Percentiles rank a stretch among this genome's conserved stretches.
phyloP scores from a whole-genome alignment of 1,140 invertebrate genomes.

The Linepithema humile region DNA sequence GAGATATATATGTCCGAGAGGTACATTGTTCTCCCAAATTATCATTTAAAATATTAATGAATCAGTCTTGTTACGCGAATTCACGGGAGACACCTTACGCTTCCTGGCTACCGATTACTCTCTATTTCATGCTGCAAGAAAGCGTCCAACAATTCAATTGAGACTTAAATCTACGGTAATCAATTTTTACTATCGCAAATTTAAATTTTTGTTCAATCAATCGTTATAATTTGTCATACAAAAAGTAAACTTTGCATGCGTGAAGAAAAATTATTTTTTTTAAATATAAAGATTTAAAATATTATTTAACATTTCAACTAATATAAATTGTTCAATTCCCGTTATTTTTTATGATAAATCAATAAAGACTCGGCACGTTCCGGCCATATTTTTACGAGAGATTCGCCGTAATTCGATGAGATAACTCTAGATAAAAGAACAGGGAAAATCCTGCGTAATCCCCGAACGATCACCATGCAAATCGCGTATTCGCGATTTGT shows the following conservation, averaged over 20 bases:
- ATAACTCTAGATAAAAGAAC: background rate
- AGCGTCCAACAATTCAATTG: background rate
- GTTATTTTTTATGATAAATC: no score
- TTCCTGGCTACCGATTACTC: background rate
- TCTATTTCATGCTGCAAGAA: background rate
- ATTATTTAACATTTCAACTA: no score
- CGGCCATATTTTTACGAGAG: background rate
- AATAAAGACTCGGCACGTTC: background rate
- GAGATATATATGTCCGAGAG: conserved; percentile 16
- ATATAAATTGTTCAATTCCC: no score
- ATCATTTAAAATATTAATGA: conserved; percentile 50
- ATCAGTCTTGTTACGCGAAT: conserved; percentile 1
- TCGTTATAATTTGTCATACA: background rate
- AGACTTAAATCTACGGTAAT: background rate
- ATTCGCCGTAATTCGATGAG: background rate
- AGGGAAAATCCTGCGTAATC: background rate
- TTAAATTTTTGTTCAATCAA: background rate
- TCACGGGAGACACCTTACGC: background rate
- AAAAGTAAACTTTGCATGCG: background rate
- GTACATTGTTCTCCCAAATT: conserved; percentile 39
- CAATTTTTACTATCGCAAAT: background rate
- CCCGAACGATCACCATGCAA: conserved; percentile 31
- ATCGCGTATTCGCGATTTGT: background rate
- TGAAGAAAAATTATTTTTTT: background rate
- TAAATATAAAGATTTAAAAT: background rate